Percentiles rank a stretch among this genome's conserved stretches.
Evolutionary conservation across 2,113 vertebrate species (phyloP).

Genomic region (Pangasianodon hypophthalmus): DNA sequence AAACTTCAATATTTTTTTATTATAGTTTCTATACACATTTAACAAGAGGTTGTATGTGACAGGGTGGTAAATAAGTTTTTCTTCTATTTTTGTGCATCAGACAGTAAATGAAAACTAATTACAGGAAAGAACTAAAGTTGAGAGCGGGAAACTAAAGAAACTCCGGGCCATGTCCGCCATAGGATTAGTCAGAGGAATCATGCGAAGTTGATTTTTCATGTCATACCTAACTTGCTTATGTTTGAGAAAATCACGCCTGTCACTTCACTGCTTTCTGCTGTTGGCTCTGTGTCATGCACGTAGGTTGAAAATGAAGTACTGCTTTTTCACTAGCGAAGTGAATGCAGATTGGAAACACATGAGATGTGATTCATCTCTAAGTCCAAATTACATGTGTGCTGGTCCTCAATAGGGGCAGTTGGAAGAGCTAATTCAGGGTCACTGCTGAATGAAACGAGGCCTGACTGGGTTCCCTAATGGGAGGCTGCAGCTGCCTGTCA

Average conservation of each 20-base stretch:
- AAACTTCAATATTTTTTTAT: background rate
- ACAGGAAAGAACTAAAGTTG: background rate
- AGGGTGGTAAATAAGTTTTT: background rate
- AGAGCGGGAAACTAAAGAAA: background rate
- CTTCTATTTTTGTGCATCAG: background rate
- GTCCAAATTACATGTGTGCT: background rate
- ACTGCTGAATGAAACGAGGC: conserved; percentile 17
- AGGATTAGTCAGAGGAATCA: background rate
- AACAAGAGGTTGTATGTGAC: background rate
- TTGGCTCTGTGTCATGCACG: background rate
- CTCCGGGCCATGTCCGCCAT: background rate
- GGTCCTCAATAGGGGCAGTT: background rate
- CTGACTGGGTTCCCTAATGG: conserved; percentile 57
- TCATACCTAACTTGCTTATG: background rate
- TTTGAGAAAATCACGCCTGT: background rate
- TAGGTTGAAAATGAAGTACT: background rate
- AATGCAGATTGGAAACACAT: background rate
- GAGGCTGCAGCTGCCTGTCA: conserved; percentile 64
- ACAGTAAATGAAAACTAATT: background rate
- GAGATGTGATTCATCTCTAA: background rate
- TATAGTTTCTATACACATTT: background rate
- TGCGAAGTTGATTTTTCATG: background rate
- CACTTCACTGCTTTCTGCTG: background rate
- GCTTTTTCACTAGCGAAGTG: background rate
- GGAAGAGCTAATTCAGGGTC: conserved; percentile 15